Evolutionary conservation across 2,113 vertebrate genomes (phyloP), one percentile per base, ranked within the genome.

Genomic region (Ursus arctos): DNA sequence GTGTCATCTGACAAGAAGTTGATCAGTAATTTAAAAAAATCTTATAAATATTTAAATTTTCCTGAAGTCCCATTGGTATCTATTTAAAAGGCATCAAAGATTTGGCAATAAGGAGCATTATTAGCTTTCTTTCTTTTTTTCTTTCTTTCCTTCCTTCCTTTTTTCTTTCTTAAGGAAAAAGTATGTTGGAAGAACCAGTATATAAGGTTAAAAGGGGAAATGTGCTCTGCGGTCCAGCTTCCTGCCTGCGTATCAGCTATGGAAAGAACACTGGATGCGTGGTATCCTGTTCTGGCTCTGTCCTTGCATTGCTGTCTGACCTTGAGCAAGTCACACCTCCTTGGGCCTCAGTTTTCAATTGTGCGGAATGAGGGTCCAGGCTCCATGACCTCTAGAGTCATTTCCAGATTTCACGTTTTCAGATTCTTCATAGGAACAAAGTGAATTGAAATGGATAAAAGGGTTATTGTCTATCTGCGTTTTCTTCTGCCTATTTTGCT

Each of bases 11-110:
- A 95, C 11, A 93, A 63, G 82, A 82, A 65, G 16, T 83, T 90
- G 53, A 90, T 94, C 21, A 55, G 83, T 83, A 33, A 72, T 86
- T 94, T 53, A 71, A 94, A 69, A 69, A 93, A 85, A 87, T 65
- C 21, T 84, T 87, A 55, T 65, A 40, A 83, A 76, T 90, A 57
- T 86, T 94, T 92, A 31, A 59, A 71, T 31, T 95, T 94, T 87
- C 31, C 49, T 82, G 15, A 14, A 40, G 6, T 81, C 12, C 7
- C 65, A 65, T 55, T 59, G 72, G 31, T 82, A 71, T 40, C 80
- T 86, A 47, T 92, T 96, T 79, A 95, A 92, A 96, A 88, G 51
- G 21, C 26, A 81, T 15, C 40, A 67, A 90, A 74, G 7, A 22
- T 57, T 57, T 87, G n/a, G 26, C 47, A 76, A 33, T 81, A 59